A percentile compares a stretch with the other conserved stretches of the same genome.
Evolutionary conservation across 2,888 invertebrate genomes (phyloP).

Genomic region (Argyresthia albistria): DNA sequence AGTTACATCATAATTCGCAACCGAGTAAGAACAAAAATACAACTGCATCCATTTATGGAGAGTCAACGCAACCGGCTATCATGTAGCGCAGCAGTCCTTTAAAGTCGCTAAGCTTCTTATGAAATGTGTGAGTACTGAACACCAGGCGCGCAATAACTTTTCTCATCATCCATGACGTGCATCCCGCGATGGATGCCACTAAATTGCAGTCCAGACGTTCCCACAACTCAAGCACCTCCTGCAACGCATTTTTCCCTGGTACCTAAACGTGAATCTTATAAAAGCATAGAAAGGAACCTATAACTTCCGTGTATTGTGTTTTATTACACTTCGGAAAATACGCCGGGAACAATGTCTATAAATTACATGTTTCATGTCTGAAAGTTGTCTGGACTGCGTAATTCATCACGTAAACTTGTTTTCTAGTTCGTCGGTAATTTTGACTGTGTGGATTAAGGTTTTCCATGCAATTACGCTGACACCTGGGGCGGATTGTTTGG

Average conservation of each 20-base stretch:
- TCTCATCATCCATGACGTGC: slow-evolving; percentile 33
- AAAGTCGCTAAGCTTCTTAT: slow-evolving; percentile 53
- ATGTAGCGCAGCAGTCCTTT: slow-evolving; percentile 35
- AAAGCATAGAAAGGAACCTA: slow-evolving; percentile 5
- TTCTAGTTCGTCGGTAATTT: background rate
- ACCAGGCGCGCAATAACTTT: slow-evolving; percentile 32
- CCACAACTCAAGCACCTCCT: slow-evolving; percentile 14
- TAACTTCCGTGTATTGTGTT: slow-evolving; percentile 14
- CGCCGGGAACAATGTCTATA: slow-evolving; percentile 2
- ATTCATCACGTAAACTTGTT: background rate
- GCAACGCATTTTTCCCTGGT: slow-evolving; percentile 7
- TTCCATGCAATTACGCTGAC: background rate
- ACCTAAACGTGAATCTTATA: background rate
- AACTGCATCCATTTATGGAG: slow-evolving; percentile 41
- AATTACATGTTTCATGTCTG: slow-evolving; percentile 12
- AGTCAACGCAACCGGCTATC: slow-evolving; percentile 41
- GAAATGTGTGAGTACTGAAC: slow-evolving; percentile 39
- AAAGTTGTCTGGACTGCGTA: background rate
- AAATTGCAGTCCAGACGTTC: slow-evolving; percentile 29
- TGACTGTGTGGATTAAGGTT: background rate
- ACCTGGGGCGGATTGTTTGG: background rate
- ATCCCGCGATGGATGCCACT: slow-evolving; percentile 21
- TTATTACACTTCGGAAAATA: slow-evolving; percentile 11
- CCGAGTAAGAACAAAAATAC: slow-evolving; percentile 48
- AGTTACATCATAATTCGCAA: slow-evolving; percentile 36